A percentile compares a stretch with the other conserved stretches of the same genome.
phyloP scores from a whole-genome alignment of 1,140 invertebrate genomes.

The Zaprionus nigranus region DNA sequence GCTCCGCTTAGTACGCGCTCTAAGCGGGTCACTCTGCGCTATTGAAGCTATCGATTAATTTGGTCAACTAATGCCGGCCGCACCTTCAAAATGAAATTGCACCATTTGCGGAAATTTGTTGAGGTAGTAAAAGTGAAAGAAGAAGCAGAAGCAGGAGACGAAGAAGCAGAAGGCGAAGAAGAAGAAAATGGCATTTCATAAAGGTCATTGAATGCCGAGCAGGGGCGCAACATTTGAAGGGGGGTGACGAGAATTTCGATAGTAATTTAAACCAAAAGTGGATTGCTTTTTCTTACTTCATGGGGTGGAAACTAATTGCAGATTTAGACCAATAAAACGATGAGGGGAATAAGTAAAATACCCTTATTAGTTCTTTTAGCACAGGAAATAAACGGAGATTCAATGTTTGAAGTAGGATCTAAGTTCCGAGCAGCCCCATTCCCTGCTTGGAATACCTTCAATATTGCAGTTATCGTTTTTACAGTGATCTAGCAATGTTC shows the following conservation, averaged over 20 bases:
- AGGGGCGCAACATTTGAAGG: conserved; percentile 19
- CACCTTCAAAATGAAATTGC: conserved; percentile 74
- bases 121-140: conserved; percentile 45
- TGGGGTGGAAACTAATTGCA: not conserved
- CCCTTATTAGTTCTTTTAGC: not conserved
- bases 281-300: not conserved
- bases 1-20: not conserved
- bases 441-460: not conserved
- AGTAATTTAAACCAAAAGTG: not conserved
- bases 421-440: not conserved
- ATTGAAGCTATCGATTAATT: conserved; percentile 77
- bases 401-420: not conserved
- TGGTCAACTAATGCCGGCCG: conserved; percentile 66
- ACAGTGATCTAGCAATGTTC: not conserved
- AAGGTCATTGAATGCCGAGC: conserved; percentile 60
- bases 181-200: conserved; percentile 47
- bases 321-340: not conserved
- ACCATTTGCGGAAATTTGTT: conserved; percentile 75
- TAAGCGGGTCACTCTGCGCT: conserved; percentile 72
- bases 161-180: conserved; percentile 2
- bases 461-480: not conserved
- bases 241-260: not conserved
- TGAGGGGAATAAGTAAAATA: not conserved
- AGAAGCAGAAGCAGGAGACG: conserved; percentile 5
- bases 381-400: not conserved